phyloP scores from a whole-genome alignment of 1,140 invertebrate genomes.

The Drosophila tani region DNA sequence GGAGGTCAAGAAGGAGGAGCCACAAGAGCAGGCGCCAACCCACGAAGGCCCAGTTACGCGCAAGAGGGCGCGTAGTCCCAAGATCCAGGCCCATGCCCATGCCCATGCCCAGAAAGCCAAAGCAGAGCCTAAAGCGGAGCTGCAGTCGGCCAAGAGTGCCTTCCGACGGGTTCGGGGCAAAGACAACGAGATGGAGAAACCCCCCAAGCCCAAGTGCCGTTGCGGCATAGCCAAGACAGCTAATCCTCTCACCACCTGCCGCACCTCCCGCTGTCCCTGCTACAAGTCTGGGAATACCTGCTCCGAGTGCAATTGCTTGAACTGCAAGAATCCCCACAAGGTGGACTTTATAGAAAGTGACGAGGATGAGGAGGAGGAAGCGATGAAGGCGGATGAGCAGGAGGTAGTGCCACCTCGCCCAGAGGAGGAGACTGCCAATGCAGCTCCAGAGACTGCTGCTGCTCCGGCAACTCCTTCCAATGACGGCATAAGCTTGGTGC shows the following conservation, averaged over 20 bases:
- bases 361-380: conserved; percentile 21
- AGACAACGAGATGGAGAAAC: conserved; percentile 13
- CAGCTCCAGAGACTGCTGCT: too few species aligned
- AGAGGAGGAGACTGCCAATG: too few species aligned
- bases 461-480: neutral
- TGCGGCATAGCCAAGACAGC: conserved; percentile 51
- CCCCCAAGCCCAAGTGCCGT: conserved; percentile 47
- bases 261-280: conserved; percentile 57
- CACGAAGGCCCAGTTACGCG: conserved; percentile 1
- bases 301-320: conserved; percentile 48
- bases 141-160: conserved; percentile 1
- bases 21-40: neutral
- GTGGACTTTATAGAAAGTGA: conserved; percentile 26
- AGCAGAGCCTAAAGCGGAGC: neutral
- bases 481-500: conserved; percentile 35
- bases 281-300: conserved; percentile 45
- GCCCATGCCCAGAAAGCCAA: neutral
- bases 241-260: conserved; percentile 52
- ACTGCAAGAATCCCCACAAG: conserved; percentile 66
- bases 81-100: neutral
- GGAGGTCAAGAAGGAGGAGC: too few species aligned
- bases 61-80: conserved; percentile 14
- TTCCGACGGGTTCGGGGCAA: conserved; percentile 17
- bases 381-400: neutral
- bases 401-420: neutral